phyloP scores from a whole-genome alignment of 2,797 vertebrate species.

The Tokudaia tokunoshimensis region DNA sequence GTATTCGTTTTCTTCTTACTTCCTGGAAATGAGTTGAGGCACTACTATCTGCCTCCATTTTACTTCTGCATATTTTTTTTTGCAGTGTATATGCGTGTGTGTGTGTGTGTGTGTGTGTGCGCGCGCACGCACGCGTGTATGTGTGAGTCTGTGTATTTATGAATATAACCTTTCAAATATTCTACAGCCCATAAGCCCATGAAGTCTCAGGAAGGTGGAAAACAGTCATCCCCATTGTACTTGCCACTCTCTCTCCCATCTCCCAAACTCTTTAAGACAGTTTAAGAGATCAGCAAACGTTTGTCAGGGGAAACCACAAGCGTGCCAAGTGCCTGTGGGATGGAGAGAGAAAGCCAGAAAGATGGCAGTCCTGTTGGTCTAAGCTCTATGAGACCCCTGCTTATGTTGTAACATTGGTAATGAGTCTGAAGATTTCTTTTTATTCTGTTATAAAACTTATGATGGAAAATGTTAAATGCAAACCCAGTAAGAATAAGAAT shows the following conservation, averaged over 20 bases:
- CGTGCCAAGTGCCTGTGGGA: neutral
- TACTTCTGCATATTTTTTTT: neutral
- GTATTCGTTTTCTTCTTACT: neutral
- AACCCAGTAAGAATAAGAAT: neutral
- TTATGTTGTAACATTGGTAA: neutral
- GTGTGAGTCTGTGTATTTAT: neutral
- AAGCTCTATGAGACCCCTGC: neutral
- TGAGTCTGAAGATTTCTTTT: neutral
- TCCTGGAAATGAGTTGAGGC: neutral
- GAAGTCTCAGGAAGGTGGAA: neutral
- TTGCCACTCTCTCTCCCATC: neutral
- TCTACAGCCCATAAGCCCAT: neutral
- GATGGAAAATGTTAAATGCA: neutral
- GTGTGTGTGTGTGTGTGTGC: neutral
- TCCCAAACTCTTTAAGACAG: neutral
- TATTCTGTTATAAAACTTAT: slow-evolving; percentile 1
- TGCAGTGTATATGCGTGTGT: neutral
- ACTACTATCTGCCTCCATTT: neutral
- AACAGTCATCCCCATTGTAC: neutral
- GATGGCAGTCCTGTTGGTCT: neutral
- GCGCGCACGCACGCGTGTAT: neutral
- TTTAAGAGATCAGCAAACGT: slow-evolving; percentile 41
- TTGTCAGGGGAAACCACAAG: neutral
- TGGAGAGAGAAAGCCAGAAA: neutral
- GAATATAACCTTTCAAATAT: neutral